These are phyloP conservation scores for Stigmatopora argus DNA, from an alignment of 2,113 vertebrate genomes.

Conservation along the genomic window DNA sequence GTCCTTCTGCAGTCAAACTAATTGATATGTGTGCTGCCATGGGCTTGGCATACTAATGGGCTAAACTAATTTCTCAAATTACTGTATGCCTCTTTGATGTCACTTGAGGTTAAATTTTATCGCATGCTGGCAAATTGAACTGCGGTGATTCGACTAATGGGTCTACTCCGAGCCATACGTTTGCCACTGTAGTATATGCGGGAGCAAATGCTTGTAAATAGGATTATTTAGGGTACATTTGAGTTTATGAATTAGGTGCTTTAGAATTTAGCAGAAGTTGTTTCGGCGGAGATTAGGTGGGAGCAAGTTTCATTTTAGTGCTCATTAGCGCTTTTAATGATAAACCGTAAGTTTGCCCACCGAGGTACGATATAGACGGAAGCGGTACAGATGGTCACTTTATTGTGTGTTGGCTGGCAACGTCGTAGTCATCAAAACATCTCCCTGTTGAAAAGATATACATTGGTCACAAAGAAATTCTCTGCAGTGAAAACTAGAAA, in stretches of 20 bases:
- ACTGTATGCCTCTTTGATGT: slow-evolving; percentile 32
- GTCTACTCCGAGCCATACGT: slow-evolving; percentile 10
- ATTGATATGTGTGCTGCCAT: slow-evolving; percentile 49
- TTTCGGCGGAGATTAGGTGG: slow-evolving; percentile 7
- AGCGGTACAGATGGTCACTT: slow-evolving; percentile 56
- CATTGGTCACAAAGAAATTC: slow-evolving; percentile 37
- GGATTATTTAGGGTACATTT: neutral
- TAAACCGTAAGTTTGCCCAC: slow-evolving; percentile 32
- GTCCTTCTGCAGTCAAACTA: slow-evolving; percentile 55
- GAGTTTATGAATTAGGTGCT: neutral
- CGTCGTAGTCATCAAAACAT: slow-evolving; percentile 44
- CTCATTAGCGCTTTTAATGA: slow-evolving; percentile 19
- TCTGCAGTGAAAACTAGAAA: slow-evolving; percentile 14
- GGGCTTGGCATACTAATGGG: slow-evolving; percentile 54
- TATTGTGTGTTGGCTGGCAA: slow-evolving; percentile 53
- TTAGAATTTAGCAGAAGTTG: neutral
- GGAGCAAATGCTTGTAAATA: neutral
- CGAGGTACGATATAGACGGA: slow-evolving; percentile 14
- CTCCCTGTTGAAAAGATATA: slow-evolving; percentile 37
- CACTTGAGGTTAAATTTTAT: slow-evolving; percentile 48
- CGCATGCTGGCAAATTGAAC: slow-evolving; percentile 39
- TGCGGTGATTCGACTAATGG: slow-evolving; percentile 43
- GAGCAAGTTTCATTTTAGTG: slow-evolving; percentile 5
- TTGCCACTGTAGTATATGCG: neutral
- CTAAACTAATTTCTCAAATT: slow-evolving; percentile 51